Evolutionary conservation across 2,797 vertebrate genomes (phyloP), one percentile per base, ranked within the genome.

Genomic region (Danio albolineatus): DNA sequence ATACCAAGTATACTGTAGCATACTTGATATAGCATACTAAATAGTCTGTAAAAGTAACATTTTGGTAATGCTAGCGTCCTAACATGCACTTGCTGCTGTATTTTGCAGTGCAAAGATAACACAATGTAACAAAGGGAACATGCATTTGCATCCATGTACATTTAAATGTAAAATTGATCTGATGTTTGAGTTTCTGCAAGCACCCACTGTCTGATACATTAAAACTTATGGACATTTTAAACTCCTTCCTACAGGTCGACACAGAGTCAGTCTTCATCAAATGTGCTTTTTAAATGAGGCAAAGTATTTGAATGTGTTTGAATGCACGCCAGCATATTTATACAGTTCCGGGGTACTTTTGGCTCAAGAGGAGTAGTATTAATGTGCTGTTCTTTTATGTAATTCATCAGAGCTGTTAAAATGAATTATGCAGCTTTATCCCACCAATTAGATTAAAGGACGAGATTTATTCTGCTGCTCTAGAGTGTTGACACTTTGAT

Each of bases 351-450:
- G 14, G 49, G 62, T 39, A 54, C 43, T 46, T 84, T 44, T 81
- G 80, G 83, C 73, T 41, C 21, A 12, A 48, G 17, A 75, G 39
- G 21, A 65, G 12, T 12, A 7, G 14, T 62, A 43, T 64, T 78
- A 76, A 82, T 85, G 54, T 14, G 66, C 56, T 56, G 53, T 56
- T 74, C 70, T 67, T 82, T 75, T 71, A 61, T 53, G 71, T 64
- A 62, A 83, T 81, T 78, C 61, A 71, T 69, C 49, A 41, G 38
- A 78, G 59, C 66, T 82, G 82, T 75, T 83, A 54, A 83, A 70
- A 59, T 66, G 62, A 83, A 87, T 84, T 78, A 83, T 73, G 46
- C 61, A 56, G 39, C 21, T 17, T 69, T 81, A 79, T 60, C 66
- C 61, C 17, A 12, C 43, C 62, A 79, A 81, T 79, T 82, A 81